Base-by-base conservation (phyloP, 2,797 vertebrate species). In the Neosilurus mollespiculum region DNA sequence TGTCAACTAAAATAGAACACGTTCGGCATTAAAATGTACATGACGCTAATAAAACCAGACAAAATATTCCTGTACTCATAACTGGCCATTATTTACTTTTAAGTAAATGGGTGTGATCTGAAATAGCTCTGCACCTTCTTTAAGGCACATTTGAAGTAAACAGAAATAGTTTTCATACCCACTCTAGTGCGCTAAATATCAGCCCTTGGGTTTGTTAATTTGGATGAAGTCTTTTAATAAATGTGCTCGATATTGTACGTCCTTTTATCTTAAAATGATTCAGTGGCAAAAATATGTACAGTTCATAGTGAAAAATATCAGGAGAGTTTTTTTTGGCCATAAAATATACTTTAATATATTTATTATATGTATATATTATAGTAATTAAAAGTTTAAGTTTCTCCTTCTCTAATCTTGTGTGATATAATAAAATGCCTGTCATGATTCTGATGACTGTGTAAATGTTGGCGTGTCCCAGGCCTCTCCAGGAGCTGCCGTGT, bases 401-500 rank as follows among this genome's bases (percentile, higher is more conserved):
- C 7, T 26, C 20, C 8, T 22, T 18, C 3, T 64, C 43, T 72
- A 24, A 37, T 56, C 12, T 18, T 9, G 18, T 43, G 22, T 76
- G 16, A 43, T 26, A 20, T 51, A 62, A 49, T 76, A 11, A 76
- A 1, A 1, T 20, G 7, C 3, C 18, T 73, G n/a, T 56, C 16
- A 51, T 37, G 30, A 37, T 64, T 22, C 1, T 43, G 16, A 15
- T 49, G n/a, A 43, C 37, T 43, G 37, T 43, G 37, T 43, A 43
- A 64, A 16, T 78, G n/a, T 64, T 30, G 3, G n/a, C 24, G 1
- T 53, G n/a, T 78, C 58, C 83, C 82, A 88, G 94, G 87, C 94
- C 95, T 2, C 93, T 98, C 86, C 95, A 94, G 89, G 95, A 97
- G 61, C 92, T 96, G 80, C 92, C 95, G 0, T 91, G 93, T 80